Evolutionary conservation across 23 tunicate species (phyloP), one percentile per base, ranked within the genome.

Genomic region (Aplidium turbinatum): DNA sequence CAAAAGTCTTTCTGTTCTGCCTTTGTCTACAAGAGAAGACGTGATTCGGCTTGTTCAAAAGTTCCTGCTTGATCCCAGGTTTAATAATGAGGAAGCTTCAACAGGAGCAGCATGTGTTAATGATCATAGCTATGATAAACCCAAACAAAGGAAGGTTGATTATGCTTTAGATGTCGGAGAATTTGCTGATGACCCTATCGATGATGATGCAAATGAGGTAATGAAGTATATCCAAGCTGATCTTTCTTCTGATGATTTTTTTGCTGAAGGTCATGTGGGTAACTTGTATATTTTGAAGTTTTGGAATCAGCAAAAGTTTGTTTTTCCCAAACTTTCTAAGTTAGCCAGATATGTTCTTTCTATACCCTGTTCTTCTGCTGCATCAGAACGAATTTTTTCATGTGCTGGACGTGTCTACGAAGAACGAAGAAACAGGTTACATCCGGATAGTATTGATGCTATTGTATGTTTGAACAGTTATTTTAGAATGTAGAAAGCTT

Each of bases 1-100:
- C 24, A 68, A 68, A 45, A 68, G 75, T 68, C 32, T 42, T 26
- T 68, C 24, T 16, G 9, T 64, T 33, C 47, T 64, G 1, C 71
- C 71, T 2, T 2, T 47, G 35, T 35, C 4, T n/a, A 11, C 16
- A 1, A 20, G 46, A 33, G 71, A 32, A 2, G 71, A 64, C 1
- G 47, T 64, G 28, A 24, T 28, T 32, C 21, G 35, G n/a, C 21
- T 64, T 30, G 71, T 64, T 32, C 20, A 36, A 20, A 2, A 29
- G 19, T 33, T 30, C 11, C 42, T 64, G 31, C 22, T 19, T 19
- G 11, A 30, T 2, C 2, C 4, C 2, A 35, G 42, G 25, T 64
- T 32, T 64, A 11, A 35, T 33, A 2, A 7, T 30, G 20, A 20
- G n/a, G n/a, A 28, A n/a, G 2, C 40, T 1, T 6, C 5, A 32